Evolutionary conservation across 1,140 invertebrate genomes (phyloP), one percentile per base, ranked within the genome.

Genomic region (Ceratitis capitata): DNA sequence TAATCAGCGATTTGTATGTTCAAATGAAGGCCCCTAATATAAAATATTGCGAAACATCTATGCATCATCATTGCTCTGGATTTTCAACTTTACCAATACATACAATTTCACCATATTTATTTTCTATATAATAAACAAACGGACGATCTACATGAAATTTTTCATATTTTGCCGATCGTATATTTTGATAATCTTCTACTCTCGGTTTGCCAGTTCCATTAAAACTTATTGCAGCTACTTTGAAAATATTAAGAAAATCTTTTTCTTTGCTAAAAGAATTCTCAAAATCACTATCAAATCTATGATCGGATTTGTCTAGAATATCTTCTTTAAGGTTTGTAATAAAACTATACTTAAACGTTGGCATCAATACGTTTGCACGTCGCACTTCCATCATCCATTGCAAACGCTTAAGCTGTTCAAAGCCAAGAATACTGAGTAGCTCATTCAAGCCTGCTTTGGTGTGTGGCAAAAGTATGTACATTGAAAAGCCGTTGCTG

Each of bases 401-500:
- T 23, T 94, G 86, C 32, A 93, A 91, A 26, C 88, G 87, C 12
- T 92, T 92, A 2, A 95, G 85, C 3, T 89, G 86, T n/a, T 87
- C 86, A 14, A 93, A 92, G 74, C 92, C 94, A 0, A 96, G 88
- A 35, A 93, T 92, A 23, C 92, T 91, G 23, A 95, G 88, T 9
- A 96, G 87, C 1, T 92, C 87, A 7, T 93, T 86, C 32, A 96
- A 85, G 14, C 95, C 95, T 6, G 92, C 93, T 56, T 93, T 87
- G 0, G 93, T 92, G 82, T 94, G 93, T 0, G 96, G 95, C 29
- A 97, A 89, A 9, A 96, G 87, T 4, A 96, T 90, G 86, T 94
- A 95, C 94, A 96, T 95, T 0, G 95, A 92, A 85, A 94, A 95
- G 89, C 94, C 94, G n/a, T 93, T 92, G 12, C 95, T 95, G 95